Conservation (phyloP, 2,113 vertebrate genomes). For the Erythrocercus mccallii region DNA sequence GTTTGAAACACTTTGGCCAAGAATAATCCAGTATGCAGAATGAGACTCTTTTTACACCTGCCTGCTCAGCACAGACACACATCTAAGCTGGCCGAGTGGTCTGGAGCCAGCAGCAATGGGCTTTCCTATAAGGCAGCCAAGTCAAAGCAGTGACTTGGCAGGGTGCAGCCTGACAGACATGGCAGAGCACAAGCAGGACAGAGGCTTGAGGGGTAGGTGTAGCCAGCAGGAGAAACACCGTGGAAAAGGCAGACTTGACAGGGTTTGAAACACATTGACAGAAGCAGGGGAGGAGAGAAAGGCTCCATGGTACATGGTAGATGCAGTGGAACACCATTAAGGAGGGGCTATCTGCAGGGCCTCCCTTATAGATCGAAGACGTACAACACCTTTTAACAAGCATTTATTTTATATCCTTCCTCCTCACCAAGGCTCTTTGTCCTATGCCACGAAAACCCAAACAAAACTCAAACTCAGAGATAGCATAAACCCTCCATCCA, state of each 20-base stretch:
- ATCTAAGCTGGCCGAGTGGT: fast-evolving
- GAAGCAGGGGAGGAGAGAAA: neutral
- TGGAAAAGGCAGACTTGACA: neutral
- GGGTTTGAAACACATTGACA: fast-evolving
- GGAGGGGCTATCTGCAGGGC: neutral
- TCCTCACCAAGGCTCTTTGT: neutral
- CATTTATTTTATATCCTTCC: neutral
- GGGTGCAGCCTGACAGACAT: neutral
- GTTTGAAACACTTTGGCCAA: neutral
- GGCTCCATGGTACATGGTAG: neutral
- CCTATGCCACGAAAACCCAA: fast-evolving
- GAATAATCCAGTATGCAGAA: neutral
- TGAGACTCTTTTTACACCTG: neutral
- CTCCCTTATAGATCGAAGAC: fast-evolving
- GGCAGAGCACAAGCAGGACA: neutral
- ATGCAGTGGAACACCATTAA: fast-evolving
- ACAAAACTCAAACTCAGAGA: neutral
- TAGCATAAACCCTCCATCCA: neutral
- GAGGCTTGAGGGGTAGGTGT: neutral
- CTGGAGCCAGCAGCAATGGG: neutral
- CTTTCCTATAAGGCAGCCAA: neutral
- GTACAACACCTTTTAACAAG: neutral
- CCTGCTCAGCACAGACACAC: neutral
- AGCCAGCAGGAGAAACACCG: neutral
- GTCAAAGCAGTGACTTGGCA: neutral